Conservation (phyloP, 2,113 vertebrate species). For the Heterocephalus glaber region DNA sequence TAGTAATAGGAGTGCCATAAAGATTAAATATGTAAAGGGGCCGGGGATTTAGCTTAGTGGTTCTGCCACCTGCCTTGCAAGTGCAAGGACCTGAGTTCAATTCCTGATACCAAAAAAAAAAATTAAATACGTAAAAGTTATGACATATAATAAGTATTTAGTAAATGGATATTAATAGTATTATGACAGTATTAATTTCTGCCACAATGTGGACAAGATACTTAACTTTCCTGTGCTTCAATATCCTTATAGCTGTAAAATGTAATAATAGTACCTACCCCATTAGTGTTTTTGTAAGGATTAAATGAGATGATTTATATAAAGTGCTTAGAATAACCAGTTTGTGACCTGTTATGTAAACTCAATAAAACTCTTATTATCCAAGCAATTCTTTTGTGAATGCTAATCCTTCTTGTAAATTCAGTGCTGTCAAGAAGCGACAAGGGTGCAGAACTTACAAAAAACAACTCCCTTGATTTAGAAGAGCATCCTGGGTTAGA, state of each 20-base stretch:
- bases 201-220: background rate
- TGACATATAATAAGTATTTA: background rate
- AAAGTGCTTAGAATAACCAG: background rate
- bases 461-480: background rate
- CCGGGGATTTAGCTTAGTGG: no score
- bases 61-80: no score
- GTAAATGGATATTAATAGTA: background rate
- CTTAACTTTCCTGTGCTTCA: background rate
- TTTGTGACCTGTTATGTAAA: background rate
- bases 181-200: background rate
- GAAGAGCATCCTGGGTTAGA: background rate
- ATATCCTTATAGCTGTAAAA: background rate
- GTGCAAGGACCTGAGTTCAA: no score
- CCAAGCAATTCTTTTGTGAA: background rate
- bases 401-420: no score
- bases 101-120: no score
- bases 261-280: background rate
- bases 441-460: background rate
- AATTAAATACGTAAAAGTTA: background rate
- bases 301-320: conserved; percentile 4
- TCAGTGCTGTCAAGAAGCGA: background rate
- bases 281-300: background rate
- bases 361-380: background rate
- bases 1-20: background rate
- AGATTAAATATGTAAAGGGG: background rate